phyloP scores from a whole-genome alignment of 2,888 invertebrate genomes.

The Cerastis rubricosa region DNA sequence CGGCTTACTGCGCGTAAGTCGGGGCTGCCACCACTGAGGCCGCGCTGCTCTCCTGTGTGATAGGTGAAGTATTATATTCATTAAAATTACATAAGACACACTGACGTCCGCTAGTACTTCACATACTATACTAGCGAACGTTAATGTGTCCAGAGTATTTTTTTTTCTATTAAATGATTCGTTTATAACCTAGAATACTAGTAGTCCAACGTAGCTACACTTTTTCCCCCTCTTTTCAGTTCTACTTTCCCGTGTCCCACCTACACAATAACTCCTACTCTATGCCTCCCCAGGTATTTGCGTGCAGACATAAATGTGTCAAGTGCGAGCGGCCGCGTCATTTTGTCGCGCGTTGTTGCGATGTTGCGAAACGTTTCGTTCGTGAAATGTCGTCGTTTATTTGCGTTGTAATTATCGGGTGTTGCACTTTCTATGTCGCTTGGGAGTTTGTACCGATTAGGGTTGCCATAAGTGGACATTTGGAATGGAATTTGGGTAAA shows the following conservation, averaged over 20 bases:
- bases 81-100: no score
- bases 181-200: neutral
- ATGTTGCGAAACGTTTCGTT: constrained; percentile 58
- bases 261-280: constrained; percentile 51
- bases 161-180: no score
- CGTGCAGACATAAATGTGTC: constrained; percentile 74
- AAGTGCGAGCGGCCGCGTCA: constrained; percentile 73
- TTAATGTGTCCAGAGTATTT: no score
- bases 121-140: no score
- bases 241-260: constrained; percentile 3
- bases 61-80: no score
- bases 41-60: no score
- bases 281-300: constrained; percentile 63
- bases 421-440: constrained; percentile 58
- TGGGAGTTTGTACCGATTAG: neutral
- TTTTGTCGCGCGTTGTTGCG: constrained; percentile 65
- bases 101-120: no score
- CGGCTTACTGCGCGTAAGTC: no score
- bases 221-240: neutral
- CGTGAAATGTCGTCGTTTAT: constrained; percentile 62
- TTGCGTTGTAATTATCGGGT: constrained; percentile 62
- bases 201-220: neutral
- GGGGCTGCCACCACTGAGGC: no score
- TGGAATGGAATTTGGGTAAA: neutral
- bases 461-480: neutral